Conservation (phyloP, 1,140 invertebrate species). For the Zaprionus tsacasi region DNA sequence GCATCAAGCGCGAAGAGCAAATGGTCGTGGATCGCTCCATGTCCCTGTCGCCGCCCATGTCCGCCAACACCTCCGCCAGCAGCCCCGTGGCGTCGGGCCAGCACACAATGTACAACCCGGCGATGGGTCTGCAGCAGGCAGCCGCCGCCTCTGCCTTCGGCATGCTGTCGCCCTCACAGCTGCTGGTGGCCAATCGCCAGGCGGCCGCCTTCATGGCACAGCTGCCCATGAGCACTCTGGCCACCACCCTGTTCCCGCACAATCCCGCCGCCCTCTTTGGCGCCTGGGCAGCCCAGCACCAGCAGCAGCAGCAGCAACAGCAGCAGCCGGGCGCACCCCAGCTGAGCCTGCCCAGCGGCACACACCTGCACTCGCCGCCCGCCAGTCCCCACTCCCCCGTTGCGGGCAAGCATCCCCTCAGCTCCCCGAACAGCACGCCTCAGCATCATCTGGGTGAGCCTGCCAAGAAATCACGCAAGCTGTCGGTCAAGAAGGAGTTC, state of each 20-base stretch:
- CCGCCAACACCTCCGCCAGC: conserved; percentile 72
- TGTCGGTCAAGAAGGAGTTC: conserved; percentile 83
- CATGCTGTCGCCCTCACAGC: conserved; percentile 85
- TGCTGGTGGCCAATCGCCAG: conserved; percentile 86
- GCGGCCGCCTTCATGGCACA: conserved; percentile 84
- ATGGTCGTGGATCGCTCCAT: conserved; percentile 77
- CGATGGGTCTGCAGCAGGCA: conserved; percentile 80
- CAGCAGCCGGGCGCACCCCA: conserved; percentile 73
- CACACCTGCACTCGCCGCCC: conserved; percentile 76
- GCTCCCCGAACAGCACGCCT: conserved; percentile 73
- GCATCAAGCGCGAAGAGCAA: conserved; percentile 82
- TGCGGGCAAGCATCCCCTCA: conserved; percentile 64
- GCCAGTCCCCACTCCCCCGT: conserved; percentile 76
- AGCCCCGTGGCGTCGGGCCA: conserved; percentile 57
- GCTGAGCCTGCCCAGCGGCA: conserved; percentile 69
- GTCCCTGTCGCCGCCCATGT: conserved; percentile 81
- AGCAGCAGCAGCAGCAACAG: conserved; percentile 67
- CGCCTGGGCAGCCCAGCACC: conserved; percentile 81
- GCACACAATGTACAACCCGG: conserved; percentile 73
- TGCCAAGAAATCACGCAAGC: conserved; percentile 78
- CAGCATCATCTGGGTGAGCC: conserved; percentile 66
- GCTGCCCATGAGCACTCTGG: conserved; percentile 77
- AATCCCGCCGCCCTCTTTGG: conserved; percentile 86
- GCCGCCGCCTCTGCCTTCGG: conserved; percentile 84
- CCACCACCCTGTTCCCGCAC: conserved; percentile 84